Percentiles rank a stretch among this genome's conserved stretches.
phyloP scores from a whole-genome alignment of 2,888 invertebrate species.

The Odontocolon sp. region DNA sequence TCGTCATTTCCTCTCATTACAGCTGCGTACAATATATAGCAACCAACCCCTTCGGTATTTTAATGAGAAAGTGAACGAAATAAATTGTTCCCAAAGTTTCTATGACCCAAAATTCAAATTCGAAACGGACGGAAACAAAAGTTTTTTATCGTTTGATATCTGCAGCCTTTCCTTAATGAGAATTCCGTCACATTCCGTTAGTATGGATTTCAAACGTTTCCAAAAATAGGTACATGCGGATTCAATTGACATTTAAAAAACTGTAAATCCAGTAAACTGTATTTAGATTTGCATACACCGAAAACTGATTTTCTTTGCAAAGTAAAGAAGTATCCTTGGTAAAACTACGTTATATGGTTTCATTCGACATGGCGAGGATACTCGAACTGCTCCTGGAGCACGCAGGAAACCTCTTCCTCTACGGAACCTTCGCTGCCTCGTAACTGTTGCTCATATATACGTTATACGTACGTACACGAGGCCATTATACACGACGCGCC shows the following conservation, averaged over 20 bases:
- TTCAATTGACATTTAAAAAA: no score
- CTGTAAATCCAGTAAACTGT: no score
- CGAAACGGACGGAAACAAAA: no score
- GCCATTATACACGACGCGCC: constrained; percentile 66
- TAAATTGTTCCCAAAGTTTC: background rate
- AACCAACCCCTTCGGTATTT: constrained; percentile 30
- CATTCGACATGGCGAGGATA: constrained; percentile 33
- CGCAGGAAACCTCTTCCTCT: constrained; percentile 35
- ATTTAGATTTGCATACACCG: no score
- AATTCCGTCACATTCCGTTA: no score
- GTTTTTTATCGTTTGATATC: no score
- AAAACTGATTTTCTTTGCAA: no score
- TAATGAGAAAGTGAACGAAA: constrained; percentile 37
- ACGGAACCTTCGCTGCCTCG: constrained; percentile 37
- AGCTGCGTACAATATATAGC: constrained; percentile 38
- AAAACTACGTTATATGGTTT: no score
- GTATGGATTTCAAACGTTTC: no score
- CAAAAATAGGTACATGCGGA: no score
- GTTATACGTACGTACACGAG: constrained; percentile 58
- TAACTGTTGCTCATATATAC: constrained; percentile 62
- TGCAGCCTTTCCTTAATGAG: no score
- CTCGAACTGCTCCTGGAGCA: constrained; percentile 31
- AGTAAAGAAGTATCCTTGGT: no score
- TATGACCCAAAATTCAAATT: background rate
- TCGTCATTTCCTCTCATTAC: constrained; percentile 33